Evolutionary conservation across 2,113 vertebrate genomes (phyloP), one percentile per base, ranked within the genome.

Genomic region (Montifringilla adamsi): DNA sequence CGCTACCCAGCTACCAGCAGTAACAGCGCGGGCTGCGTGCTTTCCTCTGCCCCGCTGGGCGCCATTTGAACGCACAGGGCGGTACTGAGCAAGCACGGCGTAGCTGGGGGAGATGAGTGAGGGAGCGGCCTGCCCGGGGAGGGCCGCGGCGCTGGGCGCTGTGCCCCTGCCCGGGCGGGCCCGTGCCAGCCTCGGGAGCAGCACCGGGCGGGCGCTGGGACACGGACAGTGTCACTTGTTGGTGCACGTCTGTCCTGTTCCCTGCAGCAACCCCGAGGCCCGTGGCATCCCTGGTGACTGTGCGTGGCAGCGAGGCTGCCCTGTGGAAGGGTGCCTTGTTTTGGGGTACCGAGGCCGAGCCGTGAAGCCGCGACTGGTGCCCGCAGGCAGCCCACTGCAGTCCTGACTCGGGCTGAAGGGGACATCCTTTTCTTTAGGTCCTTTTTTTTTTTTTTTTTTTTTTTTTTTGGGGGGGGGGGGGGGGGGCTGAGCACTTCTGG

Each of bases 61-160:
- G 31, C 13, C 19, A 0, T 31, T 5, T 4, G 31, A 35, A 2
- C 12, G 4, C 1, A 0, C 43, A 1, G 49, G 6, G 73, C 30
- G 16, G n/a, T 14, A 5, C 35, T 12, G 84, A 49, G 27, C 50
- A 4, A 21, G 66, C 66, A 6, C 6, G 6, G 58, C 56, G 1
- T 5, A 4, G 31, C 1, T 6, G 21, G 17, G 20, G 16, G 16
- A 4, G 21, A 15, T 11, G 46, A 11, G 7, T 2, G 1, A 0
- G 46, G 20, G 14, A 7, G 21, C 66, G 22, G 50, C 37, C 37
- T 35, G n/a, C 24, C 50, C 72, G 2, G 7, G n/a, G 7, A 26
- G 1, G 0, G 4, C 30, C 11, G 0, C 2, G 62, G 62, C 5
- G 56, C 55, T 22, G 1, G 0, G 4, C 21, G 1, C 64, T 6